Conservation (phyloP, 2,888 invertebrate species). For the Harpalus rubripes region DNA sequence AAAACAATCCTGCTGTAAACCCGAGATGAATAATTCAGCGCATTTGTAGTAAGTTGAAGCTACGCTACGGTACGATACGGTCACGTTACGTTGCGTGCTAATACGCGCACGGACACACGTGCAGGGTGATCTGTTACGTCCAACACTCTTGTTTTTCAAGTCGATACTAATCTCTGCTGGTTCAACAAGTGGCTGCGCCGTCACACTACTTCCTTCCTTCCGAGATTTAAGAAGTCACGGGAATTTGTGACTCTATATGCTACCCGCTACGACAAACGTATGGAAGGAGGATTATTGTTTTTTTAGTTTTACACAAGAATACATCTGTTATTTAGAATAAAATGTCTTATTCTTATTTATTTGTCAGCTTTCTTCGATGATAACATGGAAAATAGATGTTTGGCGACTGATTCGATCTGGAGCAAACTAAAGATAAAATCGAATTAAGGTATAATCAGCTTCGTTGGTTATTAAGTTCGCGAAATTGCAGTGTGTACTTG, state of each 20-base stretch:
- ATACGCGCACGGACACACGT: conserved; percentile 22
- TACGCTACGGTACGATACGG: background rate
- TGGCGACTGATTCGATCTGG: too few relatives aligned
- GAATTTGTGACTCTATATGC: conserved; percentile 31
- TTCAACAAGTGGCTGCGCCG: conserved; percentile 62
- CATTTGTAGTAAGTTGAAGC: conserved; percentile 14
- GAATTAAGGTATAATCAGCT: too few relatives aligned
- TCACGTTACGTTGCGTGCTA: conserved; percentile 47
- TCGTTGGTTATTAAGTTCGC: too few relatives aligned
- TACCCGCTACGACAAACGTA: background rate
- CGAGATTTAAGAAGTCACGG: conserved; percentile 59
- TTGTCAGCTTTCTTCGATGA: too few relatives aligned
- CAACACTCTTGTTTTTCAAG: conserved; percentile 58
- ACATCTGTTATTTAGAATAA: background rate
- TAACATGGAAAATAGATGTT: too few relatives aligned
- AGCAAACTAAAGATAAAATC: too few relatives aligned
- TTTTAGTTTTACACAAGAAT: background rate
- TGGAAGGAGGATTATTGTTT: background rate
- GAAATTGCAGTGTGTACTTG: too few relatives aligned
- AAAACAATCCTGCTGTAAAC: conserved; percentile 18
- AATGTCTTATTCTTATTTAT: too few relatives aligned
- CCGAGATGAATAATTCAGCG: conserved; percentile 56
- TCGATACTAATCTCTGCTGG: conserved; percentile 61
- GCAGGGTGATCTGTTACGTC: conserved; percentile 54
- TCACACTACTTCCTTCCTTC: conserved; percentile 40